A percentile compares a stretch with the other conserved stretches of the same genome.
phyloP scores from a whole-genome alignment of 2,888 invertebrate genomes.

The Mythimna pallens region DNA sequence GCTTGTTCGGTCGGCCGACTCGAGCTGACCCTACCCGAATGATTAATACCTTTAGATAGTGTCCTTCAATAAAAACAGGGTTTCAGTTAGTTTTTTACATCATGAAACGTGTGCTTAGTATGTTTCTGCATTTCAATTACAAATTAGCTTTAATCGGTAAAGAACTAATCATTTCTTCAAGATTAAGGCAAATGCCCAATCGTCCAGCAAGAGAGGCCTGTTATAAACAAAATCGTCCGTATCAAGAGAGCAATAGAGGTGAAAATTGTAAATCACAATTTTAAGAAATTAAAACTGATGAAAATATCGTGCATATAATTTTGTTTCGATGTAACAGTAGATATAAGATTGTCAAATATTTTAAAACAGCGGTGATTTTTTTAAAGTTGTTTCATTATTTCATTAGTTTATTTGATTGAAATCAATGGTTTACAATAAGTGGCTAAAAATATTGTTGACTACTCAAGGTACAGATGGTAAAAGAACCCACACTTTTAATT shows the following conservation, averaged over 20 bases:
- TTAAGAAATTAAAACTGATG: constrained; percentile 52
- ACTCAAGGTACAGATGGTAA: constrained; percentile 59
- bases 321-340: constrained; percentile 53
- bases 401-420: constrained; percentile 31
- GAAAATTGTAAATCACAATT: constrained; percentile 60
- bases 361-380: constrained; percentile 35
- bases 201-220: constrained; percentile 59
- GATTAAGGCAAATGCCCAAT: constrained; percentile 45
- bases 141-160: constrained; percentile 27
- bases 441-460: constrained; percentile 59
- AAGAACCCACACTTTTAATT: constrained; percentile 64
- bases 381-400: constrained; percentile 30
- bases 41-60: too few species aligned
- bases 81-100: neutral
- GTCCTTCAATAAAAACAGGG: constrained; percentile 33
- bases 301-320: constrained; percentile 51
- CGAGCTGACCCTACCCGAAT: too few species aligned
- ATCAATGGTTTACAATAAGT: constrained; percentile 49
- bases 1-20: too few species aligned
- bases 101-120: constrained; percentile 34
- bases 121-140: constrained; percentile 35
- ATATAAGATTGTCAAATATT: constrained; percentile 27
- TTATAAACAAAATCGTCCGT: constrained; percentile 59
- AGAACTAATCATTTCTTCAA: constrained; percentile 29
- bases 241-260: constrained; percentile 74